These are phyloP conservation scores for Ferrisia virgata DNA, from an alignment of 2,888 invertebrate genomes.

Conservation along the genomic window DNA sequence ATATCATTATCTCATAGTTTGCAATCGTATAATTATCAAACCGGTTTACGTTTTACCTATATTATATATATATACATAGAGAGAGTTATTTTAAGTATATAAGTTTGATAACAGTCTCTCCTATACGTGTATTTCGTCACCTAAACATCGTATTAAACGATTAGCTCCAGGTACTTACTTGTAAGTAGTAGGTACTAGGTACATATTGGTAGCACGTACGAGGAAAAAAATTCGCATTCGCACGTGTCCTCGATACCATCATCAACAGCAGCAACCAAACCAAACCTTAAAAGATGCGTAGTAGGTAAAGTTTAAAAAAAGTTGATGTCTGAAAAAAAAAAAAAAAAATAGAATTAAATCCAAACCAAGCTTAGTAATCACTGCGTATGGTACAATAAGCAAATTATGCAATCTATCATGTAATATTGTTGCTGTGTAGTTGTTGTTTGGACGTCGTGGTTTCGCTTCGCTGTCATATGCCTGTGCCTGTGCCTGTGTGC, in stretches of 20 bases:
- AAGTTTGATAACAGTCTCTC: background rate
- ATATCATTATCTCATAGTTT: too few relatives aligned
- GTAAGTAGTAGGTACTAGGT: too few relatives aligned
- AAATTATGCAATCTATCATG: slow-evolving; percentile 16
- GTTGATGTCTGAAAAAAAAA: background rate
- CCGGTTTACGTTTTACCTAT: background rate
- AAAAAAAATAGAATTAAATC: too few relatives aligned
- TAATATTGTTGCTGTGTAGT: background rate
- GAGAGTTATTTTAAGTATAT: too few relatives aligned
- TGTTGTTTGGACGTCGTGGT: background rate
- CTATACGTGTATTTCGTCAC: background rate
- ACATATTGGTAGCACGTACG: too few relatives aligned
- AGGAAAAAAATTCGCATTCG: too few relatives aligned
- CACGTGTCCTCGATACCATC: background rate
- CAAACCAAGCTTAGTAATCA: slow-evolving; percentile 10
- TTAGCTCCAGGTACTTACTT: too few relatives aligned
- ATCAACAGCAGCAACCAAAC: too few relatives aligned
- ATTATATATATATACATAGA: background rate
- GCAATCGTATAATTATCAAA: background rate
- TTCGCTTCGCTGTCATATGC: background rate
- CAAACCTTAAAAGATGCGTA: background rate
- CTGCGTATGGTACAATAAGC: background rate
- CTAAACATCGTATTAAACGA: background rate
- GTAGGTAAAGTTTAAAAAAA: background rate
- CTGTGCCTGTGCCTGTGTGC: background rate